Base-by-base conservation (phyloP, 2,888 invertebrate genomes). In the Ochlodes sylvanus region DNA sequence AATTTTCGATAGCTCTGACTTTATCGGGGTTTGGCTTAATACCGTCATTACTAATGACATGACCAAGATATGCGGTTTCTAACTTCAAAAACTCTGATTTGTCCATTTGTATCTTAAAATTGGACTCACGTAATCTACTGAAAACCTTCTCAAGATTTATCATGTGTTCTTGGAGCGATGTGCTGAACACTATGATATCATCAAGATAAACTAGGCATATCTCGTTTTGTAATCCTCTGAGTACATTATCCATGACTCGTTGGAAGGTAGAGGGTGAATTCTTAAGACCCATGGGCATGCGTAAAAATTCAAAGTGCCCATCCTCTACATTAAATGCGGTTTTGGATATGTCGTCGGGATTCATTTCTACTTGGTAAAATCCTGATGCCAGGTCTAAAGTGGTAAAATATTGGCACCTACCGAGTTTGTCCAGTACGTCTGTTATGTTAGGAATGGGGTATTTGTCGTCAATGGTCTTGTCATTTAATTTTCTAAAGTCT, bases 261-360 rank as follows among this genome's bases (percentile, higher is more conserved):
- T 79, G 79, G 61, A 83, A 82, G 0, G 78, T 81, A 0, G 77
- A 63, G 0, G 76, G 76, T 1, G 77, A 75, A 60, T 79, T 73
- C 55, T 72, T 74, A 5, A 75, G 38, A n/a, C 74, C 70, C 70
- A 75, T 72, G 2, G 73, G 73, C 74, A 75, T 76, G 15, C 73
- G 56, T 1, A 71, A n/a, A 62, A 73, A 73, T 62, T 73, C 72
- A 14, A 63, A 73, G 54, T 76, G 76, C 0, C 75, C 75, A 41
- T 73, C 63, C 17, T 72, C 70, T 1, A 72, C 71, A 34, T 68
- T 74, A 32, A 75, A 75, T 2, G 69, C 73, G 21, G 73, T 73
- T 47, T 73, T 72, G 0, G 44, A 63, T 9, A 72, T 70, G 57
- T 74, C 75, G 1, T 54, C 6, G 6, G 71, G 64, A 15, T 69